These are phyloP conservation scores for Elgaria multicarinata DNA, from an alignment of 2,113 vertebrate genomes.

Conservation along the genomic window DNA sequence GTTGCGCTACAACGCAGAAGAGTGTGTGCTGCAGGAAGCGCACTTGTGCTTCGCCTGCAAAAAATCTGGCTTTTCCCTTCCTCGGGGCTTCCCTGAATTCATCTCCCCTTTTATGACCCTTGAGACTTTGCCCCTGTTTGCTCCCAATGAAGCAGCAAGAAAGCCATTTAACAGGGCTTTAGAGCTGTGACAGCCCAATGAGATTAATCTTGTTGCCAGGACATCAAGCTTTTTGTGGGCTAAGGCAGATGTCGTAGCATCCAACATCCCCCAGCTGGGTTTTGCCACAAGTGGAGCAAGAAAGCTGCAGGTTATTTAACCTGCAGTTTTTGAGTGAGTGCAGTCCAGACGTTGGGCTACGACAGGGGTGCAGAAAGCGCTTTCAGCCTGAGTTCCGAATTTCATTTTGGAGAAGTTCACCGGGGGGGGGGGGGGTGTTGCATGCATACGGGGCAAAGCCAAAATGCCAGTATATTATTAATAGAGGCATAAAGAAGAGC, in stretches of 20 bases:
- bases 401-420: neutral
- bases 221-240: neutral
- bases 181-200: neutral
- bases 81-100: neutral
- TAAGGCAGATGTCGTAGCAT: neutral
- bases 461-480: no score
- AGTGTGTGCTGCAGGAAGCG: no score
- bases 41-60: no score
- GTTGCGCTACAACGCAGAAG: no score
- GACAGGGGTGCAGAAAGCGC: no score
- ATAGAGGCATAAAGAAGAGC: no score
- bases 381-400: no score
- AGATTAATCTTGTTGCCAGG: neutral
- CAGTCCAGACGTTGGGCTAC: neutral
- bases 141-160: neutral
- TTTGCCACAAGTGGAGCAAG: neutral
- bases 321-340: neutral
- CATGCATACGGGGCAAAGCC: no score
- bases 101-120: neutral
- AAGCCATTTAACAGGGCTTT: constrained; percentile 14
- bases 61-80: neutral
- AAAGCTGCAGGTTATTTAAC: neutral
- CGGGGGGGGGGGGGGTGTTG: no score
- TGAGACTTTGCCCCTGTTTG: neutral
- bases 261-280: neutral